Evolutionary conservation across 1,140 invertebrate genomes (phyloP).

Genomic region (Charaxes varanes): DNA sequence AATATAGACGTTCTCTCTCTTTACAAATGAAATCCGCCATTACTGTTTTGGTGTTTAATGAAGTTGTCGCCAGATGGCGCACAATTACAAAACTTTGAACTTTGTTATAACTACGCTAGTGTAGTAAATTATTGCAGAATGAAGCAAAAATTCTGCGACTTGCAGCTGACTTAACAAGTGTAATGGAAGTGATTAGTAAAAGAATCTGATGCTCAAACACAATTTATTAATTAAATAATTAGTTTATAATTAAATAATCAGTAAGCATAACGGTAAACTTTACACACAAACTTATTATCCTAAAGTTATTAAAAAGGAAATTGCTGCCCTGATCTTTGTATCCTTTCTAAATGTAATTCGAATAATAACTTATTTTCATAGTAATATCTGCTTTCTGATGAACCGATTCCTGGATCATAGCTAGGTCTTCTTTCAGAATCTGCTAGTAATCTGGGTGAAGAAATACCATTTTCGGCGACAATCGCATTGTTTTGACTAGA

Average conservation of each 20-base stretch:
- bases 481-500: slow-evolving; percentile 52
- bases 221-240: slow-evolving; percentile 14
- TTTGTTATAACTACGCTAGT: too few relatives aligned
- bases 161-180: too few relatives aligned
- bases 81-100: too few relatives aligned
- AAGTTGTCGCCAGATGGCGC: slow-evolving; percentile 55
- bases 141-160: too few relatives aligned
- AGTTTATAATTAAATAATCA: too few relatives aligned
- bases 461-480: slow-evolving; percentile 40
- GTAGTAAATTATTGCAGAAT: too few relatives aligned
- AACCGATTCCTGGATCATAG: slow-evolving; percentile 67
- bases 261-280: too few relatives aligned
- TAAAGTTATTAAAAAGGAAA: slow-evolving; percentile 55
- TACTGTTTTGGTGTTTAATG: slow-evolving; percentile 51
- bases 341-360: slow-evolving; percentile 71
- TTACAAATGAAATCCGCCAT: slow-evolving; percentile 69
- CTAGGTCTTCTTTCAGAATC: slow-evolving; percentile 52
- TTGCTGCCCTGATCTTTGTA: slow-evolving; percentile 68
- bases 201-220: slow-evolving; percentile 1
- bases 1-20: slow-evolving; percentile 45
- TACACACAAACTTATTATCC: slow-evolving; percentile 35
- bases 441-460: slow-evolving; percentile 43
- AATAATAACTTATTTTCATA: slow-evolving; percentile 72
- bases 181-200: too few relatives aligned
- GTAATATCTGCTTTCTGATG: slow-evolving; percentile 65